Base-by-base conservation (phyloP, 2,888 invertebrate genomes). In the Lithodes maja region DNA sequence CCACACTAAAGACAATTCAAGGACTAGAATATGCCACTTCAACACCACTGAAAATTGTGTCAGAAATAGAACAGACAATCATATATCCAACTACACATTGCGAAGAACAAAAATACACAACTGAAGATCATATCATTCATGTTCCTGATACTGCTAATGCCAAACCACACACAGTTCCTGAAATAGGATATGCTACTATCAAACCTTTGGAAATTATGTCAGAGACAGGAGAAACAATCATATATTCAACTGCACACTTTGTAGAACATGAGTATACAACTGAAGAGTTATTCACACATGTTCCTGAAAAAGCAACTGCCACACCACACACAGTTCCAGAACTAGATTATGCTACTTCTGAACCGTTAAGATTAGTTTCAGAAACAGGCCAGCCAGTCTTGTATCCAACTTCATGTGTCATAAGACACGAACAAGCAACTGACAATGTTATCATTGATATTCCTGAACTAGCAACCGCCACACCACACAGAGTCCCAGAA, bases 281-380 rank as follows among this genome's bases (percentile, higher is more conserved):
- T 15, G 61, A 81, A 81, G 81, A 77, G 52, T 3, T n/a, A 52
- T 2, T 77, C 49, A 50, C 79, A 77, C 68, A 68, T 79, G 78
- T 17, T 49, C 61, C 78, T 33, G 61, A 78, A 15, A 79, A 55
- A 61, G 61, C 50, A 1, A 49, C 54, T 49, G 85, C 85, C 33
- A 85, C 77, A n/a, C 7, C 2, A 15, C 9, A 55, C 2, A 68
- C 17, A 61, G 17, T 85, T 55, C 85, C 85, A 61, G 85, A 85
- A 52, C 68, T 85, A 55, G 61, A 52, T 15, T 50, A 55, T 55
- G 85, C 68, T 5, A 61, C 68, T n/a, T n/a, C 49, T 15, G 61
- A 85, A 53, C 78, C 77, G 5, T 33, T 85, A 9, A 85, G 15
- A 61, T 33, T 77, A n/a, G 68, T 85, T 12, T 78, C 85, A 54